These are phyloP conservation scores for Folsomia candida DNA, from an alignment of 2,888 invertebrate species.

Conservation along the genomic window DNA sequence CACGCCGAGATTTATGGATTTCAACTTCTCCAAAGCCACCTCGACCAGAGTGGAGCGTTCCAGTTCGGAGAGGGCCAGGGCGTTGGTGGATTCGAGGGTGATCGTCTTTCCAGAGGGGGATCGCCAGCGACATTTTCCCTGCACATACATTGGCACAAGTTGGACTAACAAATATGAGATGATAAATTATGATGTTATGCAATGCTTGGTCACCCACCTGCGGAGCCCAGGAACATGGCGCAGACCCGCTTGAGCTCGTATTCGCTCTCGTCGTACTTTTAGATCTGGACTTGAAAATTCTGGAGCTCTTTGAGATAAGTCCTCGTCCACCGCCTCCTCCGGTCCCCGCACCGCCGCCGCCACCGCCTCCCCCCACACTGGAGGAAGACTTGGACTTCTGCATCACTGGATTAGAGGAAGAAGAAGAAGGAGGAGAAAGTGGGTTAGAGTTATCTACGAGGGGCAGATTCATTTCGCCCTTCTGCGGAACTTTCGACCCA, in stretches of 20 bases:
- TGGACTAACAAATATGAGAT: background rate
- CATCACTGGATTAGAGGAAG: constrained; percentile 61
- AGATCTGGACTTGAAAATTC: constrained; percentile 79
- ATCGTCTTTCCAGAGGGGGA: constrained; percentile 69
- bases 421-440: background rate
- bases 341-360: constrained; percentile 11
- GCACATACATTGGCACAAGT: no score
- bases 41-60: constrained; percentile 78
- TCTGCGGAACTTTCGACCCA: background rate
- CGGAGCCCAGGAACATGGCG: constrained; percentile 73
- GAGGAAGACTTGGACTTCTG: constrained; percentile 87
- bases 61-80: constrained; percentile 73
- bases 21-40: constrained; percentile 80
- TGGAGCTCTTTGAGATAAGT: constrained; percentile 69
- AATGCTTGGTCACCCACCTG: constrained; percentile 65
- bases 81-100: constrained; percentile 67
- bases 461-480: constrained; percentile 6
- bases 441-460: background rate
- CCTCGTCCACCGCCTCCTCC: constrained; percentile 44
- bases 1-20: constrained; percentile 80
- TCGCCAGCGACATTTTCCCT: constrained; percentile 64
- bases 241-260: constrained; percentile 53
- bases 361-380: constrained; percentile 62
- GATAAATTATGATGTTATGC: background rate
- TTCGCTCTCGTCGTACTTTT: constrained; percentile 68